phyloP scores from a whole-genome alignment of 2,888 invertebrate species.

The Tholera decimalis region DNA sequence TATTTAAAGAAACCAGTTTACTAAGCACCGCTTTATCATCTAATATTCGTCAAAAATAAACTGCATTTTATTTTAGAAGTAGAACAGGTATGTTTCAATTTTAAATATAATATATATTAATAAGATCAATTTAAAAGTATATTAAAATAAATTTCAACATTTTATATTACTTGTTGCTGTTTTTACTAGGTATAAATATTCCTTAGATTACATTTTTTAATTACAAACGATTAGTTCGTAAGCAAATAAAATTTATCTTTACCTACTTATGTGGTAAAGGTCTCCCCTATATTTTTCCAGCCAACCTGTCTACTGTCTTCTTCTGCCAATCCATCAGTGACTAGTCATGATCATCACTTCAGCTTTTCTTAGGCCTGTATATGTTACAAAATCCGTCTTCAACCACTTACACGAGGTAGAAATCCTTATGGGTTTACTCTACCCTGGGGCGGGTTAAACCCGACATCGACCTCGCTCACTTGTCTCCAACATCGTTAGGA shows the following conservation, averaged over 20 bases:
- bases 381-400: too few relatives aligned
- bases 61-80: slow-evolving; percentile 13
- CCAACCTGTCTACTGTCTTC: too few relatives aligned
- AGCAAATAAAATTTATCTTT: background rate
- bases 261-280: background rate
- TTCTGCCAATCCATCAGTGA: too few relatives aligned
- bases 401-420: too few relatives aligned
- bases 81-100: slow-evolving; percentile 3
- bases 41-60: slow-evolving; percentile 15
- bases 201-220: too few relatives aligned
- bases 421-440: too few relatives aligned
- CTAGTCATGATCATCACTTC: too few relatives aligned
- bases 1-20: slow-evolving; percentile 41
- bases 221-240: background rate
- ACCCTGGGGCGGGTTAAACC: too few relatives aligned
- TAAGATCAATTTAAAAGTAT: background rate
- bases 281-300: too few relatives aligned
- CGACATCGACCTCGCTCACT: too few relatives aligned
- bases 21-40: slow-evolving; percentile 27
- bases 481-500: too few relatives aligned
- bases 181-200: background rate
- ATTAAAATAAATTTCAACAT: background rate
- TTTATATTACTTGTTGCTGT: background rate
- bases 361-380: too few relatives aligned
- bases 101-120: background rate